These are phyloP conservation scores for Heteromormyrus szaboi DNA, from an alignment of 2,797 vertebrate genomes.

Conservation along the genomic window DNA sequence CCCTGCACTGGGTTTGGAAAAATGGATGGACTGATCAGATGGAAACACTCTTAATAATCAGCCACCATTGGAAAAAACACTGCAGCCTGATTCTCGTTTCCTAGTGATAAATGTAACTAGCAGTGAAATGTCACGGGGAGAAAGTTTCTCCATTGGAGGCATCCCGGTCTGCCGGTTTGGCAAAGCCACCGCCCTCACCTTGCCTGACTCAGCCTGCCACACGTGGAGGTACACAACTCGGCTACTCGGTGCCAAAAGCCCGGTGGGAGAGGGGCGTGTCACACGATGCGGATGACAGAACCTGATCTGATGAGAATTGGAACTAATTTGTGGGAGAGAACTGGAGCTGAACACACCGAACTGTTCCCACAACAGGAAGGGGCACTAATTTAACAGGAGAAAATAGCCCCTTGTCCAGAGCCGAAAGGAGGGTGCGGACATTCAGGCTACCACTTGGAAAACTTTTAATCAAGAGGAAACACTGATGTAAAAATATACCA, in stretches of 20 bases:
- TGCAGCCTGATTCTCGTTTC: not conserved
- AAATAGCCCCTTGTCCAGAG: not conserved
- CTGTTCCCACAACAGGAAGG: not conserved
- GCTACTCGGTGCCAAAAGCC: not conserved
- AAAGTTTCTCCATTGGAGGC: not conserved
- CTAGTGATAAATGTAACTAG: not conserved
- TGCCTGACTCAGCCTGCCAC: not conserved
- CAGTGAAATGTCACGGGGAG: not conserved
- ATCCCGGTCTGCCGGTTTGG: not conserved
- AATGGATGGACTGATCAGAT: not conserved
- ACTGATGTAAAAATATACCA: not conserved
- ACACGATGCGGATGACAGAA: not conserved
- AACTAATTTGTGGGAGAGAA: not conserved
- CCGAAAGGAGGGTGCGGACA: not conserved
- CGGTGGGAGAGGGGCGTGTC: not conserved
- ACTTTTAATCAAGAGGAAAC: not conserved
- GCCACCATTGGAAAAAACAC: not conserved
- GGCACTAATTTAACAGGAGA: not conserved
- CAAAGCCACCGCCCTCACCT: not conserved
- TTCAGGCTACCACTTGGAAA: not conserved
- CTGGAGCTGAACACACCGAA: not conserved
- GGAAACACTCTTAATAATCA: not conserved
- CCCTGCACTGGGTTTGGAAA: not conserved
- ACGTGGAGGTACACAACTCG: not conserved
- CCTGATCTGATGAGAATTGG: not conserved